These are phyloP conservation scores for Lampris megalopsis DNA, from an alignment of 2,113 vertebrate species.

Conservation along the genomic window DNA sequence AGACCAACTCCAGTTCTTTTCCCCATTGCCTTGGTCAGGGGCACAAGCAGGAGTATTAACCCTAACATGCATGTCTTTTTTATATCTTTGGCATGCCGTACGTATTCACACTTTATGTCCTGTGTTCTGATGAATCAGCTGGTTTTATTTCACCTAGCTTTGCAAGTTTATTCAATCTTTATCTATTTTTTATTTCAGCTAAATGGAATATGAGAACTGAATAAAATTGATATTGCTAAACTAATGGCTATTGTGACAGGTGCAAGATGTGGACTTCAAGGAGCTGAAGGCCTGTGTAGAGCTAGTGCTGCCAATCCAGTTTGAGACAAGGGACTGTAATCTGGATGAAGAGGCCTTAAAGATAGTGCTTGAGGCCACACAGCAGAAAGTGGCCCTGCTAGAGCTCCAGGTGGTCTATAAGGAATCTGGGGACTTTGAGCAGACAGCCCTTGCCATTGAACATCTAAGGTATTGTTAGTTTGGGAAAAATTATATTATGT, in stretches of 20 bases:
- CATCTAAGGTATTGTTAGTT: conserved; percentile 87
- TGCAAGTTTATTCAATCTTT: too few species aligned
- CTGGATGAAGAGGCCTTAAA: conserved; percentile 84
- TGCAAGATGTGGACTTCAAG: conserved; percentile 83
- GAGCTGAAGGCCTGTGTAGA: conserved; percentile 86
- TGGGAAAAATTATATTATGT: too few species aligned
- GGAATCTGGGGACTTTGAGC: conserved; percentile 89
- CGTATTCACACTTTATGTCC: too few species aligned
- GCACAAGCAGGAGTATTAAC: too few species aligned
- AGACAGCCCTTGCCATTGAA: conserved; percentile 91
- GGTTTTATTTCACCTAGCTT: too few species aligned
- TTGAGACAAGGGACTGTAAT: conserved; percentile 81
- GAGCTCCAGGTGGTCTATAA: conserved; percentile 90
- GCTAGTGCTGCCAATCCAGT: conserved; percentile 85
- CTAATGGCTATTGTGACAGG: conserved; percentile 73
- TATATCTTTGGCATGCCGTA: too few species aligned
- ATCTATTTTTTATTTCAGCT: too few species aligned
- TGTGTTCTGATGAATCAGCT: too few species aligned
- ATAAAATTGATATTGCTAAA: background rate
- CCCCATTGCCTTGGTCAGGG: too few species aligned
- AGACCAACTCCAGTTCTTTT: too few species aligned
- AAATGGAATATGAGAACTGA: too few species aligned
- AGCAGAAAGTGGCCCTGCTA: conserved; percentile 84
- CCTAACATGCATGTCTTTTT: too few species aligned
- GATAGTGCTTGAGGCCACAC: conserved; percentile 87